Base-by-base conservation (phyloP, 2,113 vertebrate genomes). In the Saccopteryx bilineata region DNA sequence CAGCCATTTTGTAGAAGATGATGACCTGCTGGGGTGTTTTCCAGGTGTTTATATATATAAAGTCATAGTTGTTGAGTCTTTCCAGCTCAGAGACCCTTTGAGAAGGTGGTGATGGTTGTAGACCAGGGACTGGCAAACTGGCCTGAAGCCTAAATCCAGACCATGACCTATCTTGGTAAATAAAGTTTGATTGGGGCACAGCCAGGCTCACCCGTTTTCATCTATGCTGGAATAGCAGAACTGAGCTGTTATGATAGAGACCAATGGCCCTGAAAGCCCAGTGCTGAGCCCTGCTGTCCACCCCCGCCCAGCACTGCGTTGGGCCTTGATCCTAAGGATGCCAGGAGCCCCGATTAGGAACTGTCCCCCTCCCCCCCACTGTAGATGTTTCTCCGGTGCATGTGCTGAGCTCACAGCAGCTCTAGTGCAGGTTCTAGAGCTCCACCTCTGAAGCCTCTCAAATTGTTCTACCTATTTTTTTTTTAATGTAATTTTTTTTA, bases 331-430 rank as follows among this genome's bases (percentile, higher is more conserved):
- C 69, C 66, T 12, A 26, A 9, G 28, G 58, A 14, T 9, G 31
- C 8, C 33, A 1, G 61, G 61, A 79, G 15, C 33, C 24, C 7
- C 9, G 21, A 3, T 39, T 21, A 6, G 52, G 48, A 23, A 2
- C 33, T 1, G 0, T 28, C 17, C 33, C 46, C 9, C 84, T 9
- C 3, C 3, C 14, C 14, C 52, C 18, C 6, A 0, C n/a, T n/a
- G 46, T 2, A 4, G 23, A 26, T 18, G 3, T 11, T 17, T 1
- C 23, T 86, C 13, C 52, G 21, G 65, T 52, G 26, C 75, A 11
- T 9, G 5, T 5, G 74, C 48, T 13, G 23, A 8, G 4, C 33
- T 39, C 33, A 12, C 69, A 76, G 24, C 19, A 9, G 28, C 56
- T 54, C 46, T 28, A 1, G 2, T 48, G 69, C 18, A 0, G 46